A percentile compares a stretch with the other conserved stretches of the same genome.
phyloP scores from a whole-genome alignment of 2,797 vertebrate genomes.

The Kryptolebias ocellatus region DNA sequence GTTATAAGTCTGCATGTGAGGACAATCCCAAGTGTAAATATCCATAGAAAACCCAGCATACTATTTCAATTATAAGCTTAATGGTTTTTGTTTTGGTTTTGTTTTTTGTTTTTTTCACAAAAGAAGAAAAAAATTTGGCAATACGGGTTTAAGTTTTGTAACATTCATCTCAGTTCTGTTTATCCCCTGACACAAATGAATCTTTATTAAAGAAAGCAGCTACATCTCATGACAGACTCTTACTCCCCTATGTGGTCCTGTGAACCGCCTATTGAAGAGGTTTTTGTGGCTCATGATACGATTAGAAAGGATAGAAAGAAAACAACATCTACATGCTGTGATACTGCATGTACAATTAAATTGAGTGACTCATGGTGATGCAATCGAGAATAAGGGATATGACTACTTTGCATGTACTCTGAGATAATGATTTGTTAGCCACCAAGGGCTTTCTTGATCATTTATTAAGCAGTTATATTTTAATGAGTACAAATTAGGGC shows the following conservation, averaged over 20 bases:
- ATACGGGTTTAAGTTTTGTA: conserved; percentile 5
- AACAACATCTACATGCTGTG: too few species aligned
- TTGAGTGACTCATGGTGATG: too few species aligned
- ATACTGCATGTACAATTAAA: background rate
- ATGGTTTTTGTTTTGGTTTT: conserved; percentile 14
- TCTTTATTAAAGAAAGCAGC: conserved; percentile 50
- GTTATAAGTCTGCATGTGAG: conserved; percentile 22
- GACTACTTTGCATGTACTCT: too few species aligned
- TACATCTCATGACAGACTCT: background rate
- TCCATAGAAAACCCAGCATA: conserved; percentile 23
- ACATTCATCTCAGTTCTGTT: conserved; percentile 8
- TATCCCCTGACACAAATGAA: conserved; percentile 11
- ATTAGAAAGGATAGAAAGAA: conserved; percentile 33
- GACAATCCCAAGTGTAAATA: conserved; percentile 25
- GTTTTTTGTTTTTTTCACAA: background rate
- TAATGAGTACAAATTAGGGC: background rate
- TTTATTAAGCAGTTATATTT: background rate
- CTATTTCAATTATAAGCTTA: conserved; percentile 30
- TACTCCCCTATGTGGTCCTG: conserved; percentile 12
- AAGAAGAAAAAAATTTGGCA: background rate
- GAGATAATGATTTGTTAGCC: background rate
- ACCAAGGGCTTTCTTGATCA: background rate
- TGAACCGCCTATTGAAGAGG: conserved; percentile 7
- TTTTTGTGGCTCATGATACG: conserved; percentile 8
- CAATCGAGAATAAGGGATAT: too few species aligned